Base-by-base conservation (phyloP, 2,113 vertebrate species). In the Trematomus loennbergii region DNA sequence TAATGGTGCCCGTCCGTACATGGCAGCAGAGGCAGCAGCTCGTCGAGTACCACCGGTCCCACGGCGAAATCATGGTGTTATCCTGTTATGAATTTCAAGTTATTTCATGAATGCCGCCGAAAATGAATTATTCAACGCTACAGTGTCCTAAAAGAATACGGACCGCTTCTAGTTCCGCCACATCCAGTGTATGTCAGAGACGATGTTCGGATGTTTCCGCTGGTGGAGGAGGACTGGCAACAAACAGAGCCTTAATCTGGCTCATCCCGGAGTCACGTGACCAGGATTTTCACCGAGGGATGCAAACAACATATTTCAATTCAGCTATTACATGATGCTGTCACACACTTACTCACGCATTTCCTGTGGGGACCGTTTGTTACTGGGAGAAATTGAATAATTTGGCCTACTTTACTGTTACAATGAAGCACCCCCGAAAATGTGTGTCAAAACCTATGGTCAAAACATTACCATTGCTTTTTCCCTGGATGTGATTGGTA, bases 11-110 rank as follows among this genome's bases (percentile, higher is more conserved):
- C 1, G 98, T 99, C 91, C 97, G 97, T 75, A 99, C 98, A 93
- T 99, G 98, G 93, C 97, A 99, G 94, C 98, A 99, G 0, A 99
- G 94, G 92, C 98, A 99, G 96, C 98, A 99, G 95, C 97, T 98
- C 94, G 97, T 98, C 86, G 97, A 97, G 89, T 98, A 98, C 93
- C 97, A 98, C 18, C 97, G 96, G 72, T 98, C 96, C 97, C 96
- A 97, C 83, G 97, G 97, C 4, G 97, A 96, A 87, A 95, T 95
- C 96, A 97, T 95, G n/a, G 76, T 88, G 69, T 3, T 48, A 29
- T 74, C 76, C 9, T 73, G 29, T 36, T 18, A 0, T 5, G 5
- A 29, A 22, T 50, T 12, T 48, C 17, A 36, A 12, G 46, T 71
- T 93, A 92, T 75, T 89, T 91, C 88, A 93, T 94, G 82, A 83